Percentiles rank a stretch among this genome's conserved stretches.
Evolutionary conservation across 2,797 vertebrate species (phyloP).

Genomic region (Geotrypetes seraphini): DNA sequence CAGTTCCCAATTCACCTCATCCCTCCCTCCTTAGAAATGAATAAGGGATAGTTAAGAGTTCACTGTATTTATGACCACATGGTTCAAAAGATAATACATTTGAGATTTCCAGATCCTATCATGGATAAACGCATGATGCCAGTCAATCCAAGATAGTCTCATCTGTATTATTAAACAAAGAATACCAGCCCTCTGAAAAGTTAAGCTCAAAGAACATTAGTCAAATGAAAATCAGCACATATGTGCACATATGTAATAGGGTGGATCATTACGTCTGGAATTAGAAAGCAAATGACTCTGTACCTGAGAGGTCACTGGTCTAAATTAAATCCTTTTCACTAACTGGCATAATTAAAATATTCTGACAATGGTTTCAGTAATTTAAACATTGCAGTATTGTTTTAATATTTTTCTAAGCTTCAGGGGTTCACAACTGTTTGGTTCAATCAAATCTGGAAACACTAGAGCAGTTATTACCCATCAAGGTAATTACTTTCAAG

Average conservation of each 20-base stretch:
- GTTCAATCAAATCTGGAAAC: constrained; percentile 59
- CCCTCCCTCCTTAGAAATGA: too few relatives aligned
- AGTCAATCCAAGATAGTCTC: constrained; percentile 10
- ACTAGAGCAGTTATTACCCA: constrained; percentile 69
- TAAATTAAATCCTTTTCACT: constrained; percentile 47
- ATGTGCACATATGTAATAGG: constrained; percentile 26
- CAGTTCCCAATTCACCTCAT: too few relatives aligned
- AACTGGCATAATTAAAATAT: constrained; percentile 53
- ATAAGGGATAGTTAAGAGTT: too few relatives aligned
- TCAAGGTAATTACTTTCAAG: constrained; percentile 78
- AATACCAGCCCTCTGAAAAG: constrained; percentile 41
- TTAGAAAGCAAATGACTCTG: constrained; percentile 53
- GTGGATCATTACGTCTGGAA: constrained; percentile 52
- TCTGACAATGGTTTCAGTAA: constrained; percentile 50
- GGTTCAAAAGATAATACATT: too few relatives aligned
- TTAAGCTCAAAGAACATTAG: constrained; percentile 30
- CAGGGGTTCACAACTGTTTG: constrained; percentile 58
- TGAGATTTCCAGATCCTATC: too few relatives aligned
- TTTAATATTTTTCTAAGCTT: constrained; percentile 67
- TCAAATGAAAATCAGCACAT: constrained; percentile 43
- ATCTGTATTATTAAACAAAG: constrained; percentile 10
- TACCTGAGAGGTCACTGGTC: constrained; percentile 50
- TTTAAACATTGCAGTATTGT: constrained; percentile 56
- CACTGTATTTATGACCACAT: too few relatives aligned
- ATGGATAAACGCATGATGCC: constrained; percentile 19